Conservation (phyloP, 2,797 vertebrate genomes). For the Muscicapa striata region DNA sequence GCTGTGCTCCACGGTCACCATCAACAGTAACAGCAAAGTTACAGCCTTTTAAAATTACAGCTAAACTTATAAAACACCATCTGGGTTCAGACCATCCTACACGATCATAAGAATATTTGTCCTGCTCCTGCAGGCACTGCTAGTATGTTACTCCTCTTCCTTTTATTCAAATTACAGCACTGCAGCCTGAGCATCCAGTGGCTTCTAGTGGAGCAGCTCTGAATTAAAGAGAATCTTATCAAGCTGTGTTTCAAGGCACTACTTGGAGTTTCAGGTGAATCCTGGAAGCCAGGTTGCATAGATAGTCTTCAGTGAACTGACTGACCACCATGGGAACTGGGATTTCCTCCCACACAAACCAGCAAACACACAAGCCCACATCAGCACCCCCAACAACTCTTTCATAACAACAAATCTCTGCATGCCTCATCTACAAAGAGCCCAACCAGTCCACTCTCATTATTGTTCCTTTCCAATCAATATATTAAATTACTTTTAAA, state of each 20-base stretch:
- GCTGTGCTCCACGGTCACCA: rapidly evolving
- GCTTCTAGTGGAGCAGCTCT: background rate
- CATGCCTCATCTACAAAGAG: background rate
- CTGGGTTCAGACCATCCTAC: background rate
- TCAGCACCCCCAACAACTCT: background rate
- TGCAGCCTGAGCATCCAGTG: background rate
- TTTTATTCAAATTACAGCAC: background rate
- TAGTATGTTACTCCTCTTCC: background rate
- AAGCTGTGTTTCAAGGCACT: background rate
- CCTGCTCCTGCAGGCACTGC: background rate
- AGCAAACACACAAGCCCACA: background rate
- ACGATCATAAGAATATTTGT: background rate
- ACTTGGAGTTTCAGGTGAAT: background rate
- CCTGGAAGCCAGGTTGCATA: background rate
- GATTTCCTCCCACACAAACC: background rate
- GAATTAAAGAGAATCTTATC: background rate
- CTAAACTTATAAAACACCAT: background rate
- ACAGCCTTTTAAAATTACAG: background rate
- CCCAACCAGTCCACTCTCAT: background rate
- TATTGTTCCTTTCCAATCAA: slow-evolving; percentile 14
- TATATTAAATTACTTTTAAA: slow-evolving; percentile 8
- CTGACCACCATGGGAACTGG: background rate
- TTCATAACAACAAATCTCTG: background rate
- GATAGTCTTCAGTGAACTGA: background rate
- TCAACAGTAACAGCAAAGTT: background rate